Conservation (phyloP, 2,113 vertebrate species). For the Aegotheles bennettii region DNA sequence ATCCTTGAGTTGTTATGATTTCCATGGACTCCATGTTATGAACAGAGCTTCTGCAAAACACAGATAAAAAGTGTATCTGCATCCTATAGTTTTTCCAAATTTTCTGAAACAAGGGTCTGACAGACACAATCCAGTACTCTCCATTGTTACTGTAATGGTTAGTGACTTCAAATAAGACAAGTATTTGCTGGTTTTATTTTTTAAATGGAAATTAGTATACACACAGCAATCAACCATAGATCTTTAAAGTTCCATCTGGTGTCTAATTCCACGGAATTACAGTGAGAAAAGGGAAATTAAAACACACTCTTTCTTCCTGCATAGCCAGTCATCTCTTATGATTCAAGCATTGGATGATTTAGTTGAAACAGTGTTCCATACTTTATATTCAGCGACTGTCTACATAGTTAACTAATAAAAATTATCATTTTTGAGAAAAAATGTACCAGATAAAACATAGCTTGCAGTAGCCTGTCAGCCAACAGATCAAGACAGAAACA, state of each 20-base stretch:
- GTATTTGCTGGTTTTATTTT: not conserved
- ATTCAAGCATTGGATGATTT: not conserved
- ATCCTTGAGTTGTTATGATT: not conserved
- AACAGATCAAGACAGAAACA: not conserved
- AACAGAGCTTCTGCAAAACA: not conserved
- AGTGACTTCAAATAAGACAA: not conserved
- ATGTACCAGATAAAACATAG: not conserved
- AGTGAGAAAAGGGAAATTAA: not conserved
- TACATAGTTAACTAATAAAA: not conserved
- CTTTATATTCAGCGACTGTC: not conserved
- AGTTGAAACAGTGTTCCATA: not conserved
- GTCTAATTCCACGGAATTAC: not conserved
- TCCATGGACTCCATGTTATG: not conserved
- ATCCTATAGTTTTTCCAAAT: not conserved
- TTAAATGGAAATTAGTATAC: not conserved
- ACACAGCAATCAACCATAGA: not conserved
- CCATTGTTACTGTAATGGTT: not conserved
- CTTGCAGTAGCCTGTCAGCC: not conserved
- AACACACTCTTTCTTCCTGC: fast-evolving
- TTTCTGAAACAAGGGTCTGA: not conserved
- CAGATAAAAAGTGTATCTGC: not conserved
- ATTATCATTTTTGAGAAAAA: not conserved
- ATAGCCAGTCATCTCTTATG: not conserved
- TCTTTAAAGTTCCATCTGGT: not conserved
- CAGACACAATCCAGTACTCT: not conserved